Base-by-base conservation (phyloP, 2,888 invertebrate genomes). In the Platycnemis pennipes region DNA sequence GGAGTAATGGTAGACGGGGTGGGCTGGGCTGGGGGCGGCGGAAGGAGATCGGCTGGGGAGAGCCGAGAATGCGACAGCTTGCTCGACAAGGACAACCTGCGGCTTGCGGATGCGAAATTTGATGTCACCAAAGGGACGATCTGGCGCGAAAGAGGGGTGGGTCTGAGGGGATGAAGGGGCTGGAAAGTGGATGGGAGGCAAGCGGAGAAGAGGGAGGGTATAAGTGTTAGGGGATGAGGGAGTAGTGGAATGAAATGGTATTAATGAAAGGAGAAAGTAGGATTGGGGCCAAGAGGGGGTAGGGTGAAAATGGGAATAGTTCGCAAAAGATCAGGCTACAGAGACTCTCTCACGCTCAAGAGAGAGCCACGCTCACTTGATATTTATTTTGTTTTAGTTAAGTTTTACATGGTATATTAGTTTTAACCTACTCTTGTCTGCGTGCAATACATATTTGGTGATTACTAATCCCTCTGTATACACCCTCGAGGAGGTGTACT, bases 41-140 rank as follows among this genome's bases (percentile, higher is more conserved):
- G 87, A 44, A 26, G 44, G 46, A 2, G 49, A 5, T 19, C 19
- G 49, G 77, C 13, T 22, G 56, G 77, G 77, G 3, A n/a, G 44
- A 44, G 87, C 13, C 26, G 46, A 46, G 87, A 89, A 63, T 42
- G 91, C 91, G 91, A 91, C 91, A 91, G 91, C 56, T 91, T 91
- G 91, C 91, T 63, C 91, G 91, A 91, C 91, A 91, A 91, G 91
- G 91, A 89, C 89, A 89, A 56, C 31, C 53, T 89, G 89, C 89
- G 87, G 87, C 45, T 46, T 87, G 87, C 46, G 89, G 91, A 91
- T 63, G 91, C 91, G 45, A 63, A 91, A 91, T 91, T 63, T 91
- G 91, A 63, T 63, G 63, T 63, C 44, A 42, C 56, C 91, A 44
- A 63, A 56, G 45, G 19, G 44, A n/a, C 91, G 91, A 89, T 37